Evolutionary conservation across 2,888 invertebrate species (phyloP).

Genomic region (Thecophora atra): DNA sequence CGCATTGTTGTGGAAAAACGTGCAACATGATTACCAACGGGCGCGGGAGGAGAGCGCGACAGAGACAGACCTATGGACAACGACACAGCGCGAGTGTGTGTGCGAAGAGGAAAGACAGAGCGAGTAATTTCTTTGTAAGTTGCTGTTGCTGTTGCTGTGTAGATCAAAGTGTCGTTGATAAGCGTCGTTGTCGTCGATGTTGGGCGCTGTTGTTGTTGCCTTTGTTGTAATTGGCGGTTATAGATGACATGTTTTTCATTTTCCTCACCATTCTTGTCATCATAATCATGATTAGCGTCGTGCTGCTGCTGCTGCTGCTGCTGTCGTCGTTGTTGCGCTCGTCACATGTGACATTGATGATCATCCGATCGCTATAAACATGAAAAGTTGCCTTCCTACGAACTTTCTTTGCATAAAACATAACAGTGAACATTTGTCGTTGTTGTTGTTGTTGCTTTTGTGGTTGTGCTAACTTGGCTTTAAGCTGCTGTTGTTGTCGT

Average conservation of each 20-base stretch:
- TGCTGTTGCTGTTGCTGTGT: slow-evolving; percentile 50
- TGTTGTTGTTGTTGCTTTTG: slow-evolving; percentile 16
- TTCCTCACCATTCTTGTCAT: slow-evolving; percentile 16
- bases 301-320: background rate
- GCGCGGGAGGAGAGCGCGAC: background rate
- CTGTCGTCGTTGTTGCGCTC: slow-evolving; percentile 9
- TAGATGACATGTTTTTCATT: slow-evolving; percentile 53
- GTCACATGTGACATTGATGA: slow-evolving; percentile 28
- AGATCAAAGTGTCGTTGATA: slow-evolving; percentile 59
- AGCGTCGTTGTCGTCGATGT: slow-evolving; percentile 45
- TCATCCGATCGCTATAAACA: slow-evolving; percentile 28
- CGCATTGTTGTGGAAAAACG: slow-evolving; percentile 14
- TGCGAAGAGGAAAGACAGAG: background rate
- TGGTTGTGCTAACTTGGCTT: no score
- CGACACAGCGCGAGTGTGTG: slow-evolving; percentile 9
- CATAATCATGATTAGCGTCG: slow-evolving; percentile 3
- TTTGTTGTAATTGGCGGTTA: slow-evolving; percentile 60
- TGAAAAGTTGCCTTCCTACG: slow-evolving; percentile 24
- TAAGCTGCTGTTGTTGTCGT: no score
- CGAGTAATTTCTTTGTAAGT: slow-evolving; percentile 29
- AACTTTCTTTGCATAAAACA: background rate
- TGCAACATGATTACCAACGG: slow-evolving; percentile 25
- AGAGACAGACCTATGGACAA: no score
- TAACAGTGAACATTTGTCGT: slow-evolving; percentile 4
- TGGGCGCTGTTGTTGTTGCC: slow-evolving; percentile 31